Evolutionary conservation across 2,888 invertebrate species (phyloP).

Genomic region (Andrena bicolor): DNA sequence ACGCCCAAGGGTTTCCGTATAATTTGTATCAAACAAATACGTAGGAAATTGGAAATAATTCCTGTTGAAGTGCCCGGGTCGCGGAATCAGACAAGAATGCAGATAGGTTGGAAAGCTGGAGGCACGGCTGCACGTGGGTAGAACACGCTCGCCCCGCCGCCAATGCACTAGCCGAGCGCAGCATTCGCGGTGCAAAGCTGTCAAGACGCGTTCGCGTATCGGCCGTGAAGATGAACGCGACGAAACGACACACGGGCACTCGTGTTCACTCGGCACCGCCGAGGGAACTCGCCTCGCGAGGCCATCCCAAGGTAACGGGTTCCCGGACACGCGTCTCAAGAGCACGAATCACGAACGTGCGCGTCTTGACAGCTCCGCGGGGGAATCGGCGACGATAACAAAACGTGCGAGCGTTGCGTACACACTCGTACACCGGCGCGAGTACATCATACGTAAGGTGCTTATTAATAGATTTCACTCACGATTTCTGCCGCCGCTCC

Average conservation of each 20-base stretch:
- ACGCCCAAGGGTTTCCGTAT: too few species aligned
- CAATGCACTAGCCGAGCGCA: conserved; percentile 9
- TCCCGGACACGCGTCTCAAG: conserved; percentile 36
- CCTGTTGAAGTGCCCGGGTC: conserved; percentile 39
- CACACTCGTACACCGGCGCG: neutral
- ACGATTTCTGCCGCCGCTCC: conserved; percentile 37
- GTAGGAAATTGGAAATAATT: neutral
- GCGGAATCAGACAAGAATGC: conserved; percentile 49
- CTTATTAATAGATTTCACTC: conserved; percentile 59
- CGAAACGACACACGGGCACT: neutral
- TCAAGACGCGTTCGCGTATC: conserved; percentile 37
- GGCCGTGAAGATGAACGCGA: conserved; percentile 24
- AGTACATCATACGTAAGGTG: neutral
- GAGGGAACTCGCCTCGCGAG: conserved; percentile 20
- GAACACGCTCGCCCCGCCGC: conserved; percentile 41
- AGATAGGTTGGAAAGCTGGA: conserved; percentile 36
- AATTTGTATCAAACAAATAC: too few species aligned
- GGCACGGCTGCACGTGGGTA: conserved; percentile 58
- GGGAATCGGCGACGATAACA: conserved; percentile 26
- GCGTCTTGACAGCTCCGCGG: conserved; percentile 43
- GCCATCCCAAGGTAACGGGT: conserved; percentile 50
- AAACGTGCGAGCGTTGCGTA: neutral
- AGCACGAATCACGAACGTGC: conserved; percentile 12
- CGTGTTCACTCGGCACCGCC: neutral
- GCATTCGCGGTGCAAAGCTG: conserved; percentile 38